phyloP scores from a whole-genome alignment of 2,888 invertebrate species.

The Lobophora halterata region DNA sequence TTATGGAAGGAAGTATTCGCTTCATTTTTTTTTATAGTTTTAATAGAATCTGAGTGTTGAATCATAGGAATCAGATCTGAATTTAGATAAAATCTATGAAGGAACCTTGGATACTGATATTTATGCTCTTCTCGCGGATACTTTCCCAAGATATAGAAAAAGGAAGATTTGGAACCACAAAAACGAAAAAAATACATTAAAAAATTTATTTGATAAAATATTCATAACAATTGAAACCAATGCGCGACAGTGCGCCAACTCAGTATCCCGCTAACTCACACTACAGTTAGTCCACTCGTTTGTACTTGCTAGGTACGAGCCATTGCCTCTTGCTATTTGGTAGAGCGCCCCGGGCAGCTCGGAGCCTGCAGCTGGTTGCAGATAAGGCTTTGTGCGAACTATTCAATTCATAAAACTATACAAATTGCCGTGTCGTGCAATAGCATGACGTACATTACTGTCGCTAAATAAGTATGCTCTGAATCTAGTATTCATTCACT shows the following conservation, averaged over 20 bases:
- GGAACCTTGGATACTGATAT: too few species aligned
- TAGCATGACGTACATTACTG: too few species aligned
- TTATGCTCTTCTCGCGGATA: too few species aligned
- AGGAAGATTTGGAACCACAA: slow-evolving; percentile 18
- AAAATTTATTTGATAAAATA: slow-evolving; percentile 79
- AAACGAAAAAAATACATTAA: slow-evolving; percentile 55
- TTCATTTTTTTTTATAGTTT: too few species aligned
- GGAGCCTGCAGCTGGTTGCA: slow-evolving; percentile 16
- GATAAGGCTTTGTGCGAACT: slow-evolving; percentile 41
- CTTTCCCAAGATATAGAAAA: too few species aligned
- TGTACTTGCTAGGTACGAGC: slow-evolving; percentile 57
- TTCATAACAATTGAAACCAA: slow-evolving; percentile 70
- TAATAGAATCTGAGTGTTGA: too few species aligned
- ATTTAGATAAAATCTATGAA: too few species aligned
- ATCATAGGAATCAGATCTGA: too few species aligned
- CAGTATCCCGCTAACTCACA: slow-evolving; percentile 36
- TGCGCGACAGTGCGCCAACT: slow-evolving; percentile 34
- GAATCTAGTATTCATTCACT: too few species aligned
- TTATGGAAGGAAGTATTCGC: too few species aligned
- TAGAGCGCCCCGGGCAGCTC: slow-evolving; percentile 41
- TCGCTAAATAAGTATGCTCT: too few species aligned
- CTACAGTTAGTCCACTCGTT: slow-evolving; percentile 46
- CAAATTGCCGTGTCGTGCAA: too few species aligned
- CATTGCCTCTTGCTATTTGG: slow-evolving; percentile 45
- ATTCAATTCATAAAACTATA: slow-evolving; percentile 38